Evolutionary conservation across 1,140 invertebrate species (phyloP).

Genomic region (Thaumatotibia leucotreta): DNA sequence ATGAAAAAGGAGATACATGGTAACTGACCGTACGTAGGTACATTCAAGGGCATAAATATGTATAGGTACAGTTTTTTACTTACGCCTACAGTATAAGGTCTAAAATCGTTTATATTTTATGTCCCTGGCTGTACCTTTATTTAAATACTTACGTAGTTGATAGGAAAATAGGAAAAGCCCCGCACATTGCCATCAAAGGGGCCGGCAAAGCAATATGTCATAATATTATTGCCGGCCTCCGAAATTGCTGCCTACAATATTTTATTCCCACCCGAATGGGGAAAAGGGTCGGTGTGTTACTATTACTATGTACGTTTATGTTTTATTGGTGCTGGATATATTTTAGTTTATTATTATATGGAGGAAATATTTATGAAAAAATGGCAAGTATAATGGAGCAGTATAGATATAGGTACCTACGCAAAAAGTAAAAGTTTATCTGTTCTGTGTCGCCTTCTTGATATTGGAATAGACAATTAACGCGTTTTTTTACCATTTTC

Average conservation of each 20-base stretch:
- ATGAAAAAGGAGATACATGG: too few species aligned
- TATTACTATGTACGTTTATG: background rate
- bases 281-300: background rate
- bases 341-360: background rate
- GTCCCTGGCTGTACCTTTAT: background rate
- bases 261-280: background rate
- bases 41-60: too few species aligned
- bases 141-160: slow-evolving; percentile 12
- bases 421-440: too few species aligned
- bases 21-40: too few species aligned
- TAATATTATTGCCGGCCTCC: slow-evolving; percentile 12
- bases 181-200: slow-evolving; percentile 4
- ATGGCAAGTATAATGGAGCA: background rate
- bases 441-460: too few species aligned
- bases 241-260: slow-evolving; percentile 12
- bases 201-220: slow-evolving; percentile 13
- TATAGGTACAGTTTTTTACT: too few species aligned
- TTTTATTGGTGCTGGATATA: background rate
- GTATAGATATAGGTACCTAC: background rate
- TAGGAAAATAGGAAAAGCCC: slow-evolving; percentile 11
- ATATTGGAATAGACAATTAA: too few species aligned
- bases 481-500: too few species aligned
- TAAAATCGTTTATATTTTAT: too few species aligned
- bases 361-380: background rate
- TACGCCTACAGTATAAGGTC: too few species aligned